phyloP scores from a whole-genome alignment of 2,113 vertebrate genomes.

The Dicerorhinus sumatrensis region DNA sequence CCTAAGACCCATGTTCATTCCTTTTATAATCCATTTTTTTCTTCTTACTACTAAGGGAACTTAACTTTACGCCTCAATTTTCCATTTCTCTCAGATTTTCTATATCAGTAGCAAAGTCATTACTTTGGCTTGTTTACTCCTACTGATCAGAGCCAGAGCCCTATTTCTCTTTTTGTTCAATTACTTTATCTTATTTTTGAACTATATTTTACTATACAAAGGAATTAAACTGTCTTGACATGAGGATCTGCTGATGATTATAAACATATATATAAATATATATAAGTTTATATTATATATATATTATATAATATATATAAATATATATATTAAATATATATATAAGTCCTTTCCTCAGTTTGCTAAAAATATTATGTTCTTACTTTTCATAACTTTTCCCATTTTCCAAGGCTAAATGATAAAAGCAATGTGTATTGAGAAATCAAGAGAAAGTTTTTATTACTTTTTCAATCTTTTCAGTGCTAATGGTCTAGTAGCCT shows the following conservation, averaged over 20 bases:
- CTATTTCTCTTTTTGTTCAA: not conserved
- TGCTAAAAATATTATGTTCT: not conserved
- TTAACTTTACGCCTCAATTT: not conserved
- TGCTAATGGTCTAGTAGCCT: not conserved
- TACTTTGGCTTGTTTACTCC: not conserved
- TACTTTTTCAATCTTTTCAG: not conserved
- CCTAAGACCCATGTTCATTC: not conserved
- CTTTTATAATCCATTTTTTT: not conserved
- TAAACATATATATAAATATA: not conserved
- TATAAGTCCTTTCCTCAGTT: not conserved
- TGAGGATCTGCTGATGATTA: not conserved
- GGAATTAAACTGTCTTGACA: not conserved
- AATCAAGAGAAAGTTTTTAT: not conserved
- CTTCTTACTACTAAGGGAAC: not conserved
- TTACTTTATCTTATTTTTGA: not conserved
- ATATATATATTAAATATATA: no score
- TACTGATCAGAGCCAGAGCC: not conserved
- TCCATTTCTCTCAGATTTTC: not conserved
- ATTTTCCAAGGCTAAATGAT: not conserved
- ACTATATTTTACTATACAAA: not conserved
- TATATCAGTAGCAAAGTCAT: not conserved
- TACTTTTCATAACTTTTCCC: not conserved
- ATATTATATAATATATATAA: no score
- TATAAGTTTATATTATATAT: no score
- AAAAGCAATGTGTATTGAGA: not conserved